Base-by-base conservation (phyloP, 2,113 vertebrate species). In the Ornithorhynchus anatinus region DNA sequence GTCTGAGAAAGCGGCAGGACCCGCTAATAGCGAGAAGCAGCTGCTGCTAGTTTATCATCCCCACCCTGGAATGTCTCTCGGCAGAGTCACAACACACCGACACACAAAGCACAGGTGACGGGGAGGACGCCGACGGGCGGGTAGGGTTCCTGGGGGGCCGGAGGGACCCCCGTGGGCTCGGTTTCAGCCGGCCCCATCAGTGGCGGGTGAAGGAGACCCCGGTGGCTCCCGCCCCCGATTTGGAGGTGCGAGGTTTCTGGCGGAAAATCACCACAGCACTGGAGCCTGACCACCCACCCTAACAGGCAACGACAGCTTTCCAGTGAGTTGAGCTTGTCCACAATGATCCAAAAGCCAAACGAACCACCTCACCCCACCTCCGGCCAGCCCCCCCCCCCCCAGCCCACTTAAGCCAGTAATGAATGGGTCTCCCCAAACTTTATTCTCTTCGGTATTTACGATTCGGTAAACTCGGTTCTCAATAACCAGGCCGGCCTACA, bases 41-140 rank as follows among this genome's bases (percentile, higher is more conserved):
- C 95, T 97, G 95, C 93, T 90, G 74, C 89, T 86, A 93, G 90
- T 89, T 92, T 90, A 89, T 92, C 93, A 92, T 90, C 87, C 74
- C 86, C 88, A 91, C 60, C 14, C 60, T 43, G 84, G 78, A 90
- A 84, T 84, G 82, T 84, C 59, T 63, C 81, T 80, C 16, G 74
- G 70, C 37, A 82, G 72, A 74, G 58, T 38, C 72, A 64, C 45
- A 32, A 69, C 45, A 25, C 60, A n/a, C n/a, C 53, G 61, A 69
- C 25, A 67, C 79, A 86, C 82, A 88, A 87, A 87, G 84, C 86
- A 84, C 77, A 91, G 89, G 91, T 91, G 89, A 91, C 51, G 82
- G 74, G 45, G 69, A 84, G 60, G 65, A 37, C 33, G 45, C 67
- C n/a, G n/a, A n/a, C n/a, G n/a, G n/a, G n/a, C n/a, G n/a, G n/a